Evolutionary conservation across 2,797 vertebrate genomes (phyloP).

Genomic region (Pygocentrus nattereri): DNA sequence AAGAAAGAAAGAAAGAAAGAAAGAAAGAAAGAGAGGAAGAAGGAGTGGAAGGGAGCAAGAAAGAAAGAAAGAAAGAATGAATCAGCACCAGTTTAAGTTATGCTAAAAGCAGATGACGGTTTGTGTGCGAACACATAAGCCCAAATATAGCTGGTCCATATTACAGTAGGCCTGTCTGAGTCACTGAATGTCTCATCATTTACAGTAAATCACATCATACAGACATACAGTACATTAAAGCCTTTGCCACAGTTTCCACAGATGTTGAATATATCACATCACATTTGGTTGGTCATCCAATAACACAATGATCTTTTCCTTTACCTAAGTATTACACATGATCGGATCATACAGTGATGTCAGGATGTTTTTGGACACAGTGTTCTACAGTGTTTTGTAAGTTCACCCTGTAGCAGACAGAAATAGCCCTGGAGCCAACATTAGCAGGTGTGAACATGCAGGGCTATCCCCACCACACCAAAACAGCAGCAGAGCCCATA

Average conservation of each 20-base stretch:
- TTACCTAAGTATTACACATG: background rate
- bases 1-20: background rate
- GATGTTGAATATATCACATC: background rate
- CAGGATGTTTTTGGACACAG: conserved; percentile 26
- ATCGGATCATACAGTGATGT: background rate
- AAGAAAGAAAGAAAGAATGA: background rate
- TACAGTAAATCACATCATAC: no score
- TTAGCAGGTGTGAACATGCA: conserved; percentile 55
- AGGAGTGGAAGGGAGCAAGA: background rate
- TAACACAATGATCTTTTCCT: background rate
- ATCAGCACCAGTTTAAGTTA: no score
- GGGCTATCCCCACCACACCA: conserved; percentile 38
- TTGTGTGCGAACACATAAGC: no score
- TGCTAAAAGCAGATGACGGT: no score
- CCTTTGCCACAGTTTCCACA: background rate
- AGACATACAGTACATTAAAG: background rate
- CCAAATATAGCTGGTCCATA: no score
- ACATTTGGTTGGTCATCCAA: background rate
- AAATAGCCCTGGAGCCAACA: conserved; percentile 53
- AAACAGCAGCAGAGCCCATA: conserved; percentile 46
- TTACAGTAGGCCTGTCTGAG: no score
- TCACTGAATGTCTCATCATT: no score
- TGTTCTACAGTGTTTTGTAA: conserved; percentile 16
- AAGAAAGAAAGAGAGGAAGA: background rate
- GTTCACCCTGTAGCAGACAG: conserved; percentile 45